Percentiles rank a stretch among this genome's conserved stretches.
Evolutionary conservation across 2,113 vertebrate species (phyloP).

Genomic region (Vombatus ursinus): DNA sequence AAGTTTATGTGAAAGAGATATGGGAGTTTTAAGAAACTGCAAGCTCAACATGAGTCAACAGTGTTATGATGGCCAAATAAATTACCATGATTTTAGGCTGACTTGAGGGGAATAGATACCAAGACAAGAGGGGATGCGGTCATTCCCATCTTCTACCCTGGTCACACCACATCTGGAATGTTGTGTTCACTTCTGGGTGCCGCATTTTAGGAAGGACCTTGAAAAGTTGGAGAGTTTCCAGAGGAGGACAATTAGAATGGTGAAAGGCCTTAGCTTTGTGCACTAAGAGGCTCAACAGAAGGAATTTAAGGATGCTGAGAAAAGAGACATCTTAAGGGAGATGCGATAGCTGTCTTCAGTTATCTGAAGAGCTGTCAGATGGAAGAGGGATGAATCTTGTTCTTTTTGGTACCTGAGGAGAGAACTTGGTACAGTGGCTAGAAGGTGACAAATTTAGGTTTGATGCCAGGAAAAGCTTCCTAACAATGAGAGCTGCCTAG

Average conservation of each 20-base stretch:
- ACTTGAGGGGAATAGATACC: not conserved
- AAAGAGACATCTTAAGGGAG: not conserved
- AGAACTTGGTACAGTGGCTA: not conserved
- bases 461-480: no score
- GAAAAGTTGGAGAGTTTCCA: not conserved
- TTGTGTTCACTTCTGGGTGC: not conserved
- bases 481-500: not conserved
- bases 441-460: not conserved
- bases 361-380: not conserved
- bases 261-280: not conserved
- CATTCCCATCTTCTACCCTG: not conserved
- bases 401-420: not conserved
- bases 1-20: no score
- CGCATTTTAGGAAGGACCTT: not conserved
- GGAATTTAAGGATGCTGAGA: not conserved
- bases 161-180: not conserved
- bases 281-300: not conserved
- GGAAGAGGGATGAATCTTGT: not conserved
- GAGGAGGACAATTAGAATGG: not conserved
- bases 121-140: not conserved
- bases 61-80: not conserved
- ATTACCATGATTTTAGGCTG: not conserved
- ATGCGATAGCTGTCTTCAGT: not conserved
- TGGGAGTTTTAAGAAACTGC: no score
- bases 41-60: not conserved